Conservation (phyloP, 2,113 vertebrate species). For the Melanocharis versteri region DNA sequence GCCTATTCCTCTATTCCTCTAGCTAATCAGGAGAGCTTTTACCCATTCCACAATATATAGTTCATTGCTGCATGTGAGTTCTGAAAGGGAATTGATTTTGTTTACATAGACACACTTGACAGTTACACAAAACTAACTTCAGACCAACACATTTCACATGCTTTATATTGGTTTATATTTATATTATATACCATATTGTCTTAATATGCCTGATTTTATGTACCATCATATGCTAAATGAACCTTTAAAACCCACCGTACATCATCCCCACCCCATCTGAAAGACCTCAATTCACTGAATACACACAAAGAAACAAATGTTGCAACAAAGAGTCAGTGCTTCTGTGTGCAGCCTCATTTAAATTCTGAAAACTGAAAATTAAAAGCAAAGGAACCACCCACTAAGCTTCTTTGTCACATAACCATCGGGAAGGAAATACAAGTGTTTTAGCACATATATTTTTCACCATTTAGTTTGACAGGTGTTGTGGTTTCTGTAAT, state of each 20-base stretch:
- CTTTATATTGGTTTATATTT: neutral
- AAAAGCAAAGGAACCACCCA: neutral
- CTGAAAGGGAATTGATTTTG: neutral
- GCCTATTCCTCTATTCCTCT: neutral
- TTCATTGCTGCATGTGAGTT: neutral
- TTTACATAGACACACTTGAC: neutral
- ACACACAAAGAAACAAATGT: neutral
- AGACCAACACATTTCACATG: neutral
- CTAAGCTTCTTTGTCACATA: neutral
- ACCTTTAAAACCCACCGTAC: neutral
- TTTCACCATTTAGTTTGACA: neutral
- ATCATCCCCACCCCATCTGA: neutral
- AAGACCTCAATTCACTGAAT: neutral
- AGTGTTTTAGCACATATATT: neutral
- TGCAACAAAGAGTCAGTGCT: neutral
- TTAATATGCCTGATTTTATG: neutral
- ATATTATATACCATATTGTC: fast-evolving
- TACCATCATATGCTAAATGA: neutral
- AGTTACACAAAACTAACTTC: neutral
- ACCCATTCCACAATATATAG: neutral
- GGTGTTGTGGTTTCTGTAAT: neutral
- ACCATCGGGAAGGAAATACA: neutral
- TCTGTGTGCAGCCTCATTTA: neutral
- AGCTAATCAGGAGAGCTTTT: neutral
- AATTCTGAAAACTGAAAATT: neutral